These are phyloP conservation scores for Barypeithes pellucidus DNA, from an alignment of 2,888 invertebrate species.

Conservation along the genomic window DNA sequence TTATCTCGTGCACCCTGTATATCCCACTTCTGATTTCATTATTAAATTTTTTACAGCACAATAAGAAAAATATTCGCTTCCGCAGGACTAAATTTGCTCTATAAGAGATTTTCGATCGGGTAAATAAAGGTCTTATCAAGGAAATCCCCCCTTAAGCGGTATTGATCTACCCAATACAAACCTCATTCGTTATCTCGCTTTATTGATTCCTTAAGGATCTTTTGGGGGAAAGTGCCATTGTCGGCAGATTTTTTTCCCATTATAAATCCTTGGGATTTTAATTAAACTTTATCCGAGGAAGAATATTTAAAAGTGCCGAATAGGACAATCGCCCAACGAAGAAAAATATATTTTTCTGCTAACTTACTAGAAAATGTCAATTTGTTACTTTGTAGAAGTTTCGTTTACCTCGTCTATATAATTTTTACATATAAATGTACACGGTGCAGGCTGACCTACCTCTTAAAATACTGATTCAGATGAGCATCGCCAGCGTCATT, in stretches of 20 bases:
- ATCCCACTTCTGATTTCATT: no score
- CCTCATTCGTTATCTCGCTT: constrained; percentile 34
- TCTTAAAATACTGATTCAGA: no score
- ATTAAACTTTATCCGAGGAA: background rate
- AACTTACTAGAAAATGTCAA: no score
- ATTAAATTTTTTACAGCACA: no score
- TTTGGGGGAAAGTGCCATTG: constrained; percentile 3
- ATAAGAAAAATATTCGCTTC: background rate
- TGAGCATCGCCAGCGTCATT: no score
- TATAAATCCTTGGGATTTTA: constrained; percentile 2
- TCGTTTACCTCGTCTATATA: no score
- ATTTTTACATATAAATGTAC: no score
- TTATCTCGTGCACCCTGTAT: no score
- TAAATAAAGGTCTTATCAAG: constrained; percentile 33
- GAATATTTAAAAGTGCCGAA: background rate
- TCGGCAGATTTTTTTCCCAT: constrained; percentile 8
- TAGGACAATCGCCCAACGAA: no score
- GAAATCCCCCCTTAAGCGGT: constrained; percentile 29
- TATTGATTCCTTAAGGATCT: constrained; percentile 24
- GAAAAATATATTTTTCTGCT: no score
- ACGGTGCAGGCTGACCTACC: no score
- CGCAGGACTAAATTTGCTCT: constrained; percentile 19
- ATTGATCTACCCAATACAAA: constrained; percentile 38
- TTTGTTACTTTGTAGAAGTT: no score
- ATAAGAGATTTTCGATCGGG: constrained; percentile 3